Evolutionary conservation across 2,888 invertebrate genomes (phyloP), one percentile per base, ranked within the genome.

Genomic region (Reticulitermes lucifugus): DNA sequence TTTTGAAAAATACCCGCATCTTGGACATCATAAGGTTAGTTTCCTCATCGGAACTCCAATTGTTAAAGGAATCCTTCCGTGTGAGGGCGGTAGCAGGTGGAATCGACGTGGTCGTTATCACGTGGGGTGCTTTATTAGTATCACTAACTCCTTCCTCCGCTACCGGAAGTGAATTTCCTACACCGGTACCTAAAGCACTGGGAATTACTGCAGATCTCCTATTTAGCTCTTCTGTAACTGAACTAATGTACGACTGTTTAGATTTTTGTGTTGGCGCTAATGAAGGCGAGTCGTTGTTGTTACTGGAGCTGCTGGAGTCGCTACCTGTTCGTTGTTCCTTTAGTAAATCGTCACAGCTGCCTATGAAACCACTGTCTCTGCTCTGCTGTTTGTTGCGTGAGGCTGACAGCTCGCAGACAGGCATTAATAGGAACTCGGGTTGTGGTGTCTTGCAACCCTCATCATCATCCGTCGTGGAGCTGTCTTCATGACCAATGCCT

Each of bases 1-100:
- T 97, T 91, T 97, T 97, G 91, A 98, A 97, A 90, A 98, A 97
- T 89, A 97, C 96, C 2, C 97, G 93, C 96, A 98, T 97, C 92
- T 97, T 97, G 65, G 96, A 96, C 97, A 98, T 98, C 97, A 98
- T 98, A 77, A 97, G 91, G 90, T 98, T 98, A 4, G 97, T 98
- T 91, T 98, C 98, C 90, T 98, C 98, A 89, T 98, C 97, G 5
- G 97, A 97, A 87, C 97, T 97, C 97, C 97, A 98, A 89, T 97
- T 97, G 90, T 97, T 97, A 91, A 97, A 97, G 90, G 97, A 97
- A 90, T 97, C 97, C 91, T 97, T 97, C 87, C 97, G 93, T 65
- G 95, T 94, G 51, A 97, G 91, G 22, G 94, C 93, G 12, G 90
- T 90, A 88, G 91, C 92, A 82, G 93, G 92, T 83, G 93, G 92